A percentile compares a stretch with the other conserved stretches of the same genome.
These are phyloP conservation scores for Trachelus troglodyta DNA, from an alignment of 2,888 invertebrate species.

Conservation along the genomic window DNA sequence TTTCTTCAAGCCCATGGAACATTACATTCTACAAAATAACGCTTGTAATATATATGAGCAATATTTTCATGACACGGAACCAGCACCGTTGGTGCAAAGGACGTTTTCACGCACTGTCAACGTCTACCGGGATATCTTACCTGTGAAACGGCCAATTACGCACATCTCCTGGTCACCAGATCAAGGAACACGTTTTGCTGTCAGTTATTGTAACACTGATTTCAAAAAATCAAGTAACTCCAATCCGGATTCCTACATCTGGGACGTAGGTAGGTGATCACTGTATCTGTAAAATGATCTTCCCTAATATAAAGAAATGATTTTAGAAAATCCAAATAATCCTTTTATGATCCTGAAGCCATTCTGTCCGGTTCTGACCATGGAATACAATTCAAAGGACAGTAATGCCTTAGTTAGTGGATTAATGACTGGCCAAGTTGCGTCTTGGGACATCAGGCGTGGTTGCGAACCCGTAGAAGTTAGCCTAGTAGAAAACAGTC, in stretches of 20 bases:
- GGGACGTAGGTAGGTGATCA: conserved; percentile 71
- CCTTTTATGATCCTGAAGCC: conserved; percentile 57
- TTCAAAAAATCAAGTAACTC: conserved; percentile 65
- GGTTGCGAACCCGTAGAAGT: conserved; percentile 84
- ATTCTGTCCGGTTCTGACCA: conserved; percentile 53
- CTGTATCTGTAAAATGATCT: neutral
- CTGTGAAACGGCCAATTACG: conserved; percentile 69
- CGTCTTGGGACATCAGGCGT: conserved; percentile 87
- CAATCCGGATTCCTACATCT: conserved; percentile 72
- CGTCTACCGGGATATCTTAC: conserved; percentile 74
- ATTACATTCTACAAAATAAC: conserved; percentile 81
- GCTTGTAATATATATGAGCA: conserved; percentile 84
- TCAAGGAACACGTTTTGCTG: conserved; percentile 73
- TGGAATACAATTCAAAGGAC: conserved; percentile 63
- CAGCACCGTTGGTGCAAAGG: conserved; percentile 69
- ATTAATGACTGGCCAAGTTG: conserved; percentile 65
- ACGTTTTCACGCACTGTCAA: conserved; percentile 74
- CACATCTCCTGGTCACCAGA: conserved; percentile 81
- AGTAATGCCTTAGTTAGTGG: conserved; percentile 59
- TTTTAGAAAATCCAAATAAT: conserved; percentile 59
- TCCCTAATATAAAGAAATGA: neutral
- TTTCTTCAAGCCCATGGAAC: conserved; percentile 70
- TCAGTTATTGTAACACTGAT: conserved; percentile 73
- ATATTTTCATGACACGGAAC: conserved; percentile 73
- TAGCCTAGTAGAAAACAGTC: conserved; percentile 84